Base-by-base conservation (phyloP, 2,797 vertebrate species). In the Cephalopachus bancanus region DNA sequence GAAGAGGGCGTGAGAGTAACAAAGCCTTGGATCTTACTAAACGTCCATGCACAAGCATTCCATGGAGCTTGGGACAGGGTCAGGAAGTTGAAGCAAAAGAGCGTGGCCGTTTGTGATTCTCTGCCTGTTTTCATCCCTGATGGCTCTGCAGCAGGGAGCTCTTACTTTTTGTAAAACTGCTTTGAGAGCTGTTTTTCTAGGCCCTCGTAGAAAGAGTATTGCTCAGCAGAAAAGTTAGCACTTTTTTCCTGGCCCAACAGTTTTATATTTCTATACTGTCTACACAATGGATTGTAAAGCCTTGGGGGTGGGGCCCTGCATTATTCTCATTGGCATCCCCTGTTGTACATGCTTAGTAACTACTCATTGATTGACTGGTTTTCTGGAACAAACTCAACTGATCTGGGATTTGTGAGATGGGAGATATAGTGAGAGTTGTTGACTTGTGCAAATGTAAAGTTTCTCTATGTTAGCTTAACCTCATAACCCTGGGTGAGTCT, bases 251-350 rank as follows among this genome's bases (percentile, higher is more conserved):
- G 62, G 57, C 17, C 19, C 5, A 65, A 55, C 1, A 53, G 71
- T 90, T 91, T 85, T 83, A 20, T 95, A 91, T 97, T 93, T 96
- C 71, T 51, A 94, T 7, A 55, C 44, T n/a, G 22, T 93, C 49
- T 93, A n/a, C 10, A 59, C 6, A 53, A 15, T 85, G 62, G 26
- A 80, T 76, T 96, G 24, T 74, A 93, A 93, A 69, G 7, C 71
- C 57, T 89, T 60, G 49, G 37, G 55, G 49, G 15, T 62, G 59
- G 53, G 10, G 30, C n/a, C 4, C 51, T 85, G 44, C 67, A 20
- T 83, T 81, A n/a, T 88, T 74, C 3, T 59, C 28, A 84, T 22
- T 91, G n/a, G 12, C 62, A 65, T 64, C 37, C 16, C 12, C n/a
- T 3, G 28, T n/a, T 93, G n/a, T 53, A 76, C 14, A 4, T 84